Evolutionary conservation across 2,797 vertebrate genomes (phyloP).

Genomic region (Sebastes kiyomatsui): DNA sequence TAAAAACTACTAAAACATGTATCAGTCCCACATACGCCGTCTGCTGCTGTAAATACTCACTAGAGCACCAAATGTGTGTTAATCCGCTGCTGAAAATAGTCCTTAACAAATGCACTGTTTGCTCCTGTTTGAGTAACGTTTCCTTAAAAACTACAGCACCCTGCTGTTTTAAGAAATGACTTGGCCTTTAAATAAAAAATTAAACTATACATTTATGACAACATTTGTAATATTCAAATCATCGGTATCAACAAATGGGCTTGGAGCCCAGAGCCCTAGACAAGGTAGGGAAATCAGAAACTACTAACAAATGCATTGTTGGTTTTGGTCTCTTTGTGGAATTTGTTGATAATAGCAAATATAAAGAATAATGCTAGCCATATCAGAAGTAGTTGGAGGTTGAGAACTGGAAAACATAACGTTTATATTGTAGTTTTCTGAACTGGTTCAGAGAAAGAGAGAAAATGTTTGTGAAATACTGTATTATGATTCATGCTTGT

Average conservation of each 20-base stretch:
- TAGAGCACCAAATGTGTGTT: neutral
- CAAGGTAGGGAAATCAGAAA: neutral
- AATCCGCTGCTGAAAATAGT: neutral
- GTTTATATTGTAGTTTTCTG: neutral
- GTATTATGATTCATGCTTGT: constrained; percentile 18
- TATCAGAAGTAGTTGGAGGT: neutral
- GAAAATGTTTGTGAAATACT: neutral
- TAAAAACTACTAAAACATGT: neutral
- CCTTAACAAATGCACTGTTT: neutral
- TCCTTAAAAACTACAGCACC: neutral
- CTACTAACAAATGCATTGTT: neutral
- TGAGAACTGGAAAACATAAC: neutral
- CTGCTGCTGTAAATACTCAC: neutral
- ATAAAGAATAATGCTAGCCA: neutral
- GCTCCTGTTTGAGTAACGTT: neutral
- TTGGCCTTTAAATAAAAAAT: neutral
- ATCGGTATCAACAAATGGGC: neutral
- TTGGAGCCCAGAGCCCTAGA: neutral
- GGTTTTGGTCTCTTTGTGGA: neutral
- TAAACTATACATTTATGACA: neutral
- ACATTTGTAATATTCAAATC: neutral
- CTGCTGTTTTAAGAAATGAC: neutral
- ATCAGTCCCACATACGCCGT: neutral
- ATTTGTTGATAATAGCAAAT: neutral
- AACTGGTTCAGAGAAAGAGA: neutral